These are phyloP conservation scores for Heteractis magnifica DNA, from an alignment of 92 coral and sea anemone species.

Conservation along the genomic window DNA sequence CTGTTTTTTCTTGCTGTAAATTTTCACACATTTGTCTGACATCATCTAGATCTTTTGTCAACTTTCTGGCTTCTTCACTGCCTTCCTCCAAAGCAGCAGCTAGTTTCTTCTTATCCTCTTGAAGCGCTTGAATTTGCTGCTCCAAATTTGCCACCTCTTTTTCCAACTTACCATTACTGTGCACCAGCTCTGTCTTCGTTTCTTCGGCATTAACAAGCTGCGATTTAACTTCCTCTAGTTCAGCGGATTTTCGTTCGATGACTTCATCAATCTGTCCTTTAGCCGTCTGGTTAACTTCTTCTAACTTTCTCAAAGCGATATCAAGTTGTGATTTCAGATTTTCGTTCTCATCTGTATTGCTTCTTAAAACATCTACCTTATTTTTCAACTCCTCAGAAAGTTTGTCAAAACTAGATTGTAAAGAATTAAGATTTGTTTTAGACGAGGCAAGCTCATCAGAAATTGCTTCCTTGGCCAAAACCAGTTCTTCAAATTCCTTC, in stretches of 20 bases:
- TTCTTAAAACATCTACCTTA: not conserved
- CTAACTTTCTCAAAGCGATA: constrained; percentile 10
- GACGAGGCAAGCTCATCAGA: constrained; percentile 35
- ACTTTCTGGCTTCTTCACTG: not conserved
- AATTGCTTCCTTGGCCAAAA: constrained; percentile 37
- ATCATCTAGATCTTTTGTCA: not conserved
- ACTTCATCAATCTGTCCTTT: constrained; percentile 11
- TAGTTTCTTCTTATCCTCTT: constrained; percentile 18
- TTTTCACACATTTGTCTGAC: not conserved
- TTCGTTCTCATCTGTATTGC: constrained; percentile 10
- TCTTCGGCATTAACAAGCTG: constrained; percentile 21
- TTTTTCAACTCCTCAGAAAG: constrained; percentile 2
- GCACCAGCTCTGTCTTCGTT: constrained; percentile 40
- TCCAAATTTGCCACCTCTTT: constrained; percentile 63
- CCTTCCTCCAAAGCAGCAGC: constrained; percentile 37
- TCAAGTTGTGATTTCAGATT: constrained; percentile 17
- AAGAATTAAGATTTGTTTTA: constrained; percentile 17
- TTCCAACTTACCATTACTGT: constrained; percentile 34
- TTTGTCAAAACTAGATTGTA: constrained; percentile 15
- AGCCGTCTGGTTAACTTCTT: constrained; percentile 15
- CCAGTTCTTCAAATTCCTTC: constrained; percentile 41
- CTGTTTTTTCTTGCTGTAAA: constrained; percentile 15
- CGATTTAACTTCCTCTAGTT: constrained; percentile 43
- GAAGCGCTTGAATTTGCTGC: constrained; percentile 55
- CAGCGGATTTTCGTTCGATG: constrained; percentile 1